Base-by-base conservation (phyloP, 2,888 invertebrate genomes). In the Teinopalpus imperialis region DNA sequence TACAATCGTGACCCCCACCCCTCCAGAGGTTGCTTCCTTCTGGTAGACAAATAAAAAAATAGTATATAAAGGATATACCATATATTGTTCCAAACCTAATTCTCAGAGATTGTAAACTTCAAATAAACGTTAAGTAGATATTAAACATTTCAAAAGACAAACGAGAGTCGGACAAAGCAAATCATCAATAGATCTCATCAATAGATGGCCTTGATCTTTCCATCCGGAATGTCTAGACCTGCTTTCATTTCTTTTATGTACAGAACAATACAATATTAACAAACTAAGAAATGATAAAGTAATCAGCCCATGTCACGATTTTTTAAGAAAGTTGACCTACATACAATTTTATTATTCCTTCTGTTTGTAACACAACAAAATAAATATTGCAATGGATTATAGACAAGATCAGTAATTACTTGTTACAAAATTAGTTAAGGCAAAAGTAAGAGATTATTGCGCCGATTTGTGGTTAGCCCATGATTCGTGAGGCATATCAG, bases 191-290 rank as follows among this genome's bases (percentile, higher is more conserved):
- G 21, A 40, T 21, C 8, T 14, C 12, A 29, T 31, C 31, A 24
- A 34, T 32, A 35, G 45, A 23, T 40, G 40, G 16, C 45, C 40
- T 40, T 46, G 45, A 46, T 45, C 32, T 44, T 14, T 9, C 16
- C 26, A 32, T 14, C 9, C 16, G 18, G 13, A n/a, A 13, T n/a
- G 37, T 26, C 26, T 13, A 18, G 32, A 32, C 24, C 32, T 26
- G 31, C 31, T 45, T 31, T 32, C 27, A 27, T 23, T 31, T 44
- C 40, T 43, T 37, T 24, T 40, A 34, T 40, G 24, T 29, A 18
- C 8, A 23, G 26, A 26, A 31, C 36, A 36, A 20, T 44, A 18
- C 23, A 18, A 21, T 10, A 14, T 21, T 9, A 21, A 20, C n/a
- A 23, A 14, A 40, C 27, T 16, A 7, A 13, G 8, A 3, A 13